Percentiles rank a stretch among this genome's conserved stretches.
Evolutionary conservation across 2,113 vertebrate genomes (phyloP).

Genomic region (Gadus macrocephalus): DNA sequence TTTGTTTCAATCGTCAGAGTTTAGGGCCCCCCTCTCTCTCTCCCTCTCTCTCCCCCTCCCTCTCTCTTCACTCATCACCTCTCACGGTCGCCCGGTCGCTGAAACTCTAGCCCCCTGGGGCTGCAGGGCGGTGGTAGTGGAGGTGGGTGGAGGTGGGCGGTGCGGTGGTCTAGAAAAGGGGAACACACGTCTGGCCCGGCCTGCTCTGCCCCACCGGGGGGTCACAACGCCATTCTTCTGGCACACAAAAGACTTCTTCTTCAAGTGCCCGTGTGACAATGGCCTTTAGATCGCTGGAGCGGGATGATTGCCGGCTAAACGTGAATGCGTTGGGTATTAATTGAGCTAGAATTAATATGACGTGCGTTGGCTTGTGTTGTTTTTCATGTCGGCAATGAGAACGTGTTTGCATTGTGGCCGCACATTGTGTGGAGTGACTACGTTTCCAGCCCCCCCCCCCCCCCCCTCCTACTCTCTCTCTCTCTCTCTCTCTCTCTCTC

Average conservation of each 20-base stretch:
- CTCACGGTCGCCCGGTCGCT: conserved; percentile 67
- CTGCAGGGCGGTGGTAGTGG: conserved; percentile 49
- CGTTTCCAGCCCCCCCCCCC: conserved; percentile 12
- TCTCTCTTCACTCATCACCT: conserved; percentile 64
- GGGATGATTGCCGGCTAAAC: conserved; percentile 70
- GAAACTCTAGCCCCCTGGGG: conserved; percentile 65
- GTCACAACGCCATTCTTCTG: conserved; percentile 67
- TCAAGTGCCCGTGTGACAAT: conserved; percentile 75
- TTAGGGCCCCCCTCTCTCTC: conserved; percentile 55
- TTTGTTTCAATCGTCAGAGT: conserved; percentile 70
- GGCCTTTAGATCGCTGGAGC: conserved; percentile 73
- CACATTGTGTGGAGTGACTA: conserved; percentile 2
- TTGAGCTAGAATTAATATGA: conserved; percentile 75
- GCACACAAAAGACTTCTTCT: conserved; percentile 77
- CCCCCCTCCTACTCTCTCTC: no score
- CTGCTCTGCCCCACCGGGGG: conserved; percentile 64
- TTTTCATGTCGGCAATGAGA: conserved; percentile 38
- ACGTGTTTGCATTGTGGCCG: conserved; percentile 21
- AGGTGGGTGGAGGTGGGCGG: conserved; percentile 17
- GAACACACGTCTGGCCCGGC: conserved; percentile 59
- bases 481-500: no score
- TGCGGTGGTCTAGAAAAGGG: conserved; percentile 19
- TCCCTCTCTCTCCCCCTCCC: conserved; percentile 17
- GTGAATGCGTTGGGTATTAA: conserved; percentile 67
- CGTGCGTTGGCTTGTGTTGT: conserved; percentile 35